These are phyloP conservation scores for Drosophila stalkeri DNA, from an alignment of 2,888 invertebrate species.

Conservation along the genomic window DNA sequence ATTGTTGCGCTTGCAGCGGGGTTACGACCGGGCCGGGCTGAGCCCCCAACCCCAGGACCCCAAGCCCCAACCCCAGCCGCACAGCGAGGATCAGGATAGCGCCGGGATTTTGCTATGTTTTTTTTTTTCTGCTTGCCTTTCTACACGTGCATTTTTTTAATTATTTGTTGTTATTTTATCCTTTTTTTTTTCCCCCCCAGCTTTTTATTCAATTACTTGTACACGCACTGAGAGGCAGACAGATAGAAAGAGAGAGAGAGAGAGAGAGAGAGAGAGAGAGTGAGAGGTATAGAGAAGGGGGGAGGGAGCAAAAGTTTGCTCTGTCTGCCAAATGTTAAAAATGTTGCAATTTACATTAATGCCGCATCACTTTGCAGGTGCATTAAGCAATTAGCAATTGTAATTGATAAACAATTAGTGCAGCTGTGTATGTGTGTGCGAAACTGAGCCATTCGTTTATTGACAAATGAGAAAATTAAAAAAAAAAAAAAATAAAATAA, in stretches of 20 bases:
- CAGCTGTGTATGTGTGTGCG: constrained; percentile 33
- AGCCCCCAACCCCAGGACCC: not conserved
- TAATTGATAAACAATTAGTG: constrained; percentile 77
- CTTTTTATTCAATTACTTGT: constrained; percentile 73
- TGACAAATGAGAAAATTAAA: not conserved
- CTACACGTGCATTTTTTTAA: constrained; percentile 54
- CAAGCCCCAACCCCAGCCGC: not conserved
- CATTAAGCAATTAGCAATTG: constrained; percentile 75
- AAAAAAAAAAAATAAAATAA: no score
- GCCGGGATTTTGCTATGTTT: constrained; percentile 17
- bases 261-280: constrained; percentile 10
- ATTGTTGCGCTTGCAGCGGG: constrained; percentile 65
- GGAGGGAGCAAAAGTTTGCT: not conserved
- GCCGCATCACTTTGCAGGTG: constrained; percentile 54
- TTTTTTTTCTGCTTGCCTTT: constrained; percentile 20
- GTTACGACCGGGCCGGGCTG: constrained; percentile 6
- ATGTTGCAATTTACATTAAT: constrained; percentile 54
- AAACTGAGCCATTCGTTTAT: constrained; percentile 7
- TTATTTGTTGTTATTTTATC: constrained; percentile 50
- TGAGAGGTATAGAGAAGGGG: not conserved
- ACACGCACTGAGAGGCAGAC: constrained; percentile 30
- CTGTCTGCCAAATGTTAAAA: constrained; percentile 48
- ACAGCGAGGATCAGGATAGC: constrained; percentile 24
- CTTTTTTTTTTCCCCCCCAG: constrained; percentile 25
- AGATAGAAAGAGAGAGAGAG: not conserved